A percentile compares a stretch with the other conserved stretches of the same genome.
Conservation (phyloP, 2,797 vertebrate species). For the Danionella dracula region DNA sequence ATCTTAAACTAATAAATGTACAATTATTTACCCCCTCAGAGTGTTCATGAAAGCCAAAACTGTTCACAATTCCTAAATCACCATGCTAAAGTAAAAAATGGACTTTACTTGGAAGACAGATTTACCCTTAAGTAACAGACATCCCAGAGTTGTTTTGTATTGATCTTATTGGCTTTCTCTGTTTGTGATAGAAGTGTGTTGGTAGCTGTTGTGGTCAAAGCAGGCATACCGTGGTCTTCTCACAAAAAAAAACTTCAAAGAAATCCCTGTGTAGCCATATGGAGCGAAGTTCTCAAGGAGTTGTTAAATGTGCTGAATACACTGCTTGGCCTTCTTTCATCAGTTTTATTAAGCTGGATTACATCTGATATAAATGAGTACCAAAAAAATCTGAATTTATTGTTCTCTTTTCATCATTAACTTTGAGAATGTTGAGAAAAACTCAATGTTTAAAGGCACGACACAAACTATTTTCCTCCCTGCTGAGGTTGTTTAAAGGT, state of each 20-base stretch:
- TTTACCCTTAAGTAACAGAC: no score
- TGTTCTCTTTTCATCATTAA: slow-evolving; percentile 28
- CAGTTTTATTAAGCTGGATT: slow-evolving; percentile 22
- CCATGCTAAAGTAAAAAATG: no score
- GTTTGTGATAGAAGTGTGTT: slow-evolving; percentile 7
- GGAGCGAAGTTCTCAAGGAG: not conserved
- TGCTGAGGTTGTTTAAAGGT: slow-evolving; percentile 9
- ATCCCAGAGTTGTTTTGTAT: no score
- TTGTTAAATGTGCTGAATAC: not conserved
- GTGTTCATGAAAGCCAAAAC: no score
- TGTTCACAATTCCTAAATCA: no score
- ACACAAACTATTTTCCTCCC: not conserved
- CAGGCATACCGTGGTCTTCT: not conserved
- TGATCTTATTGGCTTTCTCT: slow-evolving; percentile 4
- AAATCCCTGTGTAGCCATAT: not conserved
- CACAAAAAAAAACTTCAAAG: not conserved
- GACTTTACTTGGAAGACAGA: no score
- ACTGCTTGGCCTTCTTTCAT: slow-evolving; percentile 23
- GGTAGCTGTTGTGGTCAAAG: slow-evolving; percentile 17
- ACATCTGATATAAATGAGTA: not conserved
- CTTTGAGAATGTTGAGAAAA: slow-evolving; percentile 27
- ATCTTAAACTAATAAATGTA: no score
- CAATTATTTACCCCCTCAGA: no score
- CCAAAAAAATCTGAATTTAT: slow-evolving; percentile 31
- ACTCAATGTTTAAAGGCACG: not conserved